These are phyloP conservation scores for Yponomeuta sedellus DNA, from an alignment of 2,888 invertebrate species.

Conservation along the genomic window DNA sequence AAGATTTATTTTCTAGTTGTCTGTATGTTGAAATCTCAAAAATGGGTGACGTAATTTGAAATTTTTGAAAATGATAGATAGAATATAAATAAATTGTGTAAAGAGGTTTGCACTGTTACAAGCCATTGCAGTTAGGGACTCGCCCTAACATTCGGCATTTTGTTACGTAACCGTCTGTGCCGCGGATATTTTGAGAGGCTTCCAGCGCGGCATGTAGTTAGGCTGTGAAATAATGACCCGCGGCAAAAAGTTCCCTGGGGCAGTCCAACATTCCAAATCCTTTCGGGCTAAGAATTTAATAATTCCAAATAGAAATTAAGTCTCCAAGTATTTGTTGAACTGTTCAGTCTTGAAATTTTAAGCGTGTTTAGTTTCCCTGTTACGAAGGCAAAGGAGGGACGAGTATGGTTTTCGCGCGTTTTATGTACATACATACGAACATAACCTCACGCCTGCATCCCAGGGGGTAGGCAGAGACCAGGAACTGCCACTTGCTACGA, in stretches of 20 bases:
- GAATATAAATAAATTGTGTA: too few relatives aligned
- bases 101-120: too few relatives aligned
- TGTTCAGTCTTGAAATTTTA: neutral
- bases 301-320: neutral
- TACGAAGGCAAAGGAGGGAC: too few relatives aligned
- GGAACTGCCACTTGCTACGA: too few relatives aligned
- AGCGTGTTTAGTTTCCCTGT: neutral
- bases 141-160: slow-evolving; percentile 37
- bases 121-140: neutral
- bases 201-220: slow-evolving; percentile 8
- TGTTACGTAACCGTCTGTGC: slow-evolving; percentile 52
- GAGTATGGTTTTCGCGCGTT: too few relatives aligned
- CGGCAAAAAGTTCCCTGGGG: neutral
- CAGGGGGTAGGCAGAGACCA: too few relatives aligned
- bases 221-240: slow-evolving; percentile 13
- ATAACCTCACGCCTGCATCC: too few relatives aligned
- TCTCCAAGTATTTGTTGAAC: neutral
- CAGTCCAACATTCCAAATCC: neutral
- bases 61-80: too few relatives aligned
- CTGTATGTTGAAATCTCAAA: too few relatives aligned
- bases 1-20: too few relatives aligned
- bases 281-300: neutral
- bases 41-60: too few relatives aligned
- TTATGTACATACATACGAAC: too few relatives aligned
- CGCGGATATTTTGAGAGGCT: slow-evolving; percentile 11